Percentiles rank a stretch among this genome's conserved stretches.
Evolutionary conservation across 2,797 vertebrate species (phyloP).

Genomic region (Catamblyrhynchus diadema): DNA sequence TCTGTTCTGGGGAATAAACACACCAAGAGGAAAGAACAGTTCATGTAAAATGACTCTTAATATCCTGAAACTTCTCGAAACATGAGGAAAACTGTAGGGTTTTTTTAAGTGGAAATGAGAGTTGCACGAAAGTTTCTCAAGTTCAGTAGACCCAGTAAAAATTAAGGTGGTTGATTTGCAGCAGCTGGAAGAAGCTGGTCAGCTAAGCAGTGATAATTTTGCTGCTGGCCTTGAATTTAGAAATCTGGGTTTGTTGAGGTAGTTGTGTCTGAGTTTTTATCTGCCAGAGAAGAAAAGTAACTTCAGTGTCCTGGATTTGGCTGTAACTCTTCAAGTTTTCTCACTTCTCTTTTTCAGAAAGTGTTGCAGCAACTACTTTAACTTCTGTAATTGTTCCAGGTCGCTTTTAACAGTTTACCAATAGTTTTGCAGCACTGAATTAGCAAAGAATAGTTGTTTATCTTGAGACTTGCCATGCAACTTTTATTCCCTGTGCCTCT

Average conservation of each 20-base stretch:
- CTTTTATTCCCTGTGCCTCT: background rate
- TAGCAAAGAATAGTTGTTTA: background rate
- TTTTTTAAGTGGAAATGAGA: background rate
- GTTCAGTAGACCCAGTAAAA: background rate
- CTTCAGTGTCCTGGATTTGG: background rate
- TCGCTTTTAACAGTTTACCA: background rate
- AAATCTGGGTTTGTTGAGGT: background rate
- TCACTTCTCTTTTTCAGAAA: constrained; percentile 43
- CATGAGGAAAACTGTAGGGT: background rate
- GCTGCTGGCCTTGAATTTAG: background rate
- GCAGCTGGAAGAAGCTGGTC: background rate
- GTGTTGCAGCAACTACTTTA: background rate
- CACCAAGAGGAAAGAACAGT: background rate
- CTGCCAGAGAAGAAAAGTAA: background rate
- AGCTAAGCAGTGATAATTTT: background rate
- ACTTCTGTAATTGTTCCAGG: constrained; percentile 38
- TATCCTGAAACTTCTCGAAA: background rate
- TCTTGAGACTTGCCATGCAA: background rate
- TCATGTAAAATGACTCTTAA: background rate
- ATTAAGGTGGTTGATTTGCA: background rate
- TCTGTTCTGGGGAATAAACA: background rate
- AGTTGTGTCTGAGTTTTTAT: background rate
- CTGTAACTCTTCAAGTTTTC: background rate
- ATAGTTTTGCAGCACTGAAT: background rate
- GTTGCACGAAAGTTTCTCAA: background rate